Percentiles rank a stretch among this genome's conserved stretches.
phyloP scores from a whole-genome alignment of 2,888 invertebrate genomes.

The Tetramorium bicarinatum region DNA sequence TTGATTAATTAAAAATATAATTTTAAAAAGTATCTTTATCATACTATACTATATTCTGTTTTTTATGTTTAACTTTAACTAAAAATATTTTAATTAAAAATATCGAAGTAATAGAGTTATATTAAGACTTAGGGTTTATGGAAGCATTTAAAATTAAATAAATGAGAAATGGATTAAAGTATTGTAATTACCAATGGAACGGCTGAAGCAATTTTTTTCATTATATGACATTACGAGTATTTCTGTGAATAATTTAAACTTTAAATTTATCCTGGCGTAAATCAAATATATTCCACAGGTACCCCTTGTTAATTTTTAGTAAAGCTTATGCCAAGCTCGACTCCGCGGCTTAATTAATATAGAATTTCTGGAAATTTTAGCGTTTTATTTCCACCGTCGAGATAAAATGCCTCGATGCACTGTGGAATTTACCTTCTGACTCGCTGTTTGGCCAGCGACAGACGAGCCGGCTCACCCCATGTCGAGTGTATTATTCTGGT shows the following conservation, averaged over 20 bases:
- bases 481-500: conserved; percentile 50
- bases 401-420: conserved; percentile 59
- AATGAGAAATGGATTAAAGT: conserved; percentile 25
- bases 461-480: conserved; percentile 39
- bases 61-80: not conserved
- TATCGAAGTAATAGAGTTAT: not conserved
- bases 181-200: conserved; percentile 33
- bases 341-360: conserved; percentile 65
- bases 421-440: conserved; percentile 64
- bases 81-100: conserved; percentile 13
- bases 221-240: conserved; percentile 25
- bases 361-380: conserved; percentile 57
- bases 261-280: conserved; percentile 53
- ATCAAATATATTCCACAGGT: conserved; percentile 39
- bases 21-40: not conserved
- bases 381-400: conserved; percentile 62
- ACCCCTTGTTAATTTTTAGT: conserved; percentile 55
- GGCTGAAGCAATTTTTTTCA: conserved; percentile 34
- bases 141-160: conserved; percentile 15
- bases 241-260: conserved; percentile 41
- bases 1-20: not conserved
- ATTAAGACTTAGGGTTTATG: not conserved
- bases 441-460: conserved; percentile 60
- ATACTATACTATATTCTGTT: not conserved
- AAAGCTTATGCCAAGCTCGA: conserved; percentile 38